Conservation (phyloP, 1,140 invertebrate species). For the Ooceraea biroi region DNA sequence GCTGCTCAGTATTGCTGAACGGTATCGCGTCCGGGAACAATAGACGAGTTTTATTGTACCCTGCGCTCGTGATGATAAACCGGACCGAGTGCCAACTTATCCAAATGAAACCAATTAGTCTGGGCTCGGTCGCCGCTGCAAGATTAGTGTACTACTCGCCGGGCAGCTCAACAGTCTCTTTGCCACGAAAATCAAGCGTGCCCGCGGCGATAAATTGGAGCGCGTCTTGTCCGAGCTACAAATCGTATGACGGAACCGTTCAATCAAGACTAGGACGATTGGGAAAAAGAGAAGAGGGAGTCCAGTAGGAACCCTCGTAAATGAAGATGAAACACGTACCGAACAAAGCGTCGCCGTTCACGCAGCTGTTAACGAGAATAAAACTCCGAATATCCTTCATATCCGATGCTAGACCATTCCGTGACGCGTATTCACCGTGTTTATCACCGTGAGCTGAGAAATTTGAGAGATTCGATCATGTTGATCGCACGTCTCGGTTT, state of each 20-base stretch:
- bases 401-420: neutral
- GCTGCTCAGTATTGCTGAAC: neutral
- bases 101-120: conserved; percentile 77
- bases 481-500: neutral
- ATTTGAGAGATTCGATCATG: neutral
- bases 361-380: neutral
- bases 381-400: neutral
- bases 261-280: neutral
- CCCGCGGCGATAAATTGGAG: conserved; percentile 21
- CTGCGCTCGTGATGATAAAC: conserved; percentile 52
- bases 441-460: neutral
- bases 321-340: neutral
- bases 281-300: neutral
- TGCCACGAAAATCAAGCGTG: conserved; percentile 50
- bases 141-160: no score
- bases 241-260: neutral
- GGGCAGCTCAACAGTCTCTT: conserved; percentile 53
- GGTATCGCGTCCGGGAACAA: conserved; percentile 25
- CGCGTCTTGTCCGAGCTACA: neutral
- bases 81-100: conserved; percentile 77
- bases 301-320: conserved; percentile 6
- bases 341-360: neutral
- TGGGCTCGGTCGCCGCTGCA: conserved; percentile 18
- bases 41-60: conserved; percentile 31
- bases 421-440: neutral